These are phyloP conservation scores for Nylanderia fulva DNA, from an alignment of 1,140 invertebrate species.

Conservation along the genomic window DNA sequence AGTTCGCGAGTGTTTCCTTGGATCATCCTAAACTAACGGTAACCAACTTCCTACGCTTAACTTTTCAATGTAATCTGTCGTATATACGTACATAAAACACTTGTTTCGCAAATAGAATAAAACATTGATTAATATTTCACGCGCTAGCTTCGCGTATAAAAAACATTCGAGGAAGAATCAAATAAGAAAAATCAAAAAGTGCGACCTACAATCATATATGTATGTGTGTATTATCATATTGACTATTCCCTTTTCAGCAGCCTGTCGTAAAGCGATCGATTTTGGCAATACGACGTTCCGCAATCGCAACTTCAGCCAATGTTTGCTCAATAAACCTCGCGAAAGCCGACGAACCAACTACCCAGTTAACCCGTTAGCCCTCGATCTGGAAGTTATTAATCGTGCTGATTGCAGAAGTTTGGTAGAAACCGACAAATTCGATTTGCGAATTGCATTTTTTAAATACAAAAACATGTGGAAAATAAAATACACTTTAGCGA, in stretches of 20 bases:
- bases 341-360: constrained; percentile 58
- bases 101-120: neutral
- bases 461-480: neutral
- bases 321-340: constrained; percentile 71
- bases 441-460: neutral
- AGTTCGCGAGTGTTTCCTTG: constrained; percentile 6
- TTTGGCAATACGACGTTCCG: constrained; percentile 48
- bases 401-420: constrained; percentile 23
- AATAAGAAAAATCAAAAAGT: neutral
- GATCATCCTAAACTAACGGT: constrained; percentile 26
- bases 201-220: neutral
- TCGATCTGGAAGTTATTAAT: constrained; percentile 70
- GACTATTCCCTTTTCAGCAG: constrained; percentile 24
- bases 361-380: constrained; percentile 57
- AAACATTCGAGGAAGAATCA: neutral
- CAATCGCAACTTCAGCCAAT: constrained; percentile 64
- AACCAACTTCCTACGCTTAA: constrained; percentile 19
- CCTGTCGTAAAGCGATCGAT: constrained; percentile 53
- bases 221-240: no score
- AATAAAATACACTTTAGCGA: neutral
- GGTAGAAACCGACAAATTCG: constrained; percentile 25
- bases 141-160: no score
- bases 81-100: neutral
- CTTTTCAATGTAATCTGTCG: constrained; percentile 11
- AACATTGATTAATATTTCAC: neutral